Conservation (phyloP, 2,113 vertebrate genomes). For the Brachirus orientalis region DNA sequence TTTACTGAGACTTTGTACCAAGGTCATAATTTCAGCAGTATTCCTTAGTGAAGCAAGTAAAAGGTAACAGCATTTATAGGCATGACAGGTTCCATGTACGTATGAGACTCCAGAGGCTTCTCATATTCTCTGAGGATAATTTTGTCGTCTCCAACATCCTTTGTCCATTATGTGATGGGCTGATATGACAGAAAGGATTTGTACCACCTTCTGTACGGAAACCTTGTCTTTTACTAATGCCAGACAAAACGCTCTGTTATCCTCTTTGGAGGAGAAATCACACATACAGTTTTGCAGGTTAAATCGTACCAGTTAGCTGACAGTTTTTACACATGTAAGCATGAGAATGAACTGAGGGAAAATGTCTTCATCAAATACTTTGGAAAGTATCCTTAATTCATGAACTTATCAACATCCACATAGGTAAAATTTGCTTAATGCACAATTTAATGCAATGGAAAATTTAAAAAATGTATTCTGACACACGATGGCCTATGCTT, state of each 20-base stretch:
- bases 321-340: too few relatives aligned
- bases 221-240: conserved; percentile 3
- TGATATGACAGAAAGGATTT: conserved; percentile 6
- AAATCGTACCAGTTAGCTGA: too few relatives aligned
- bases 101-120: conserved; percentile 1
- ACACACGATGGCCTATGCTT: too few relatives aligned
- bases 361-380: too few relatives aligned
- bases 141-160: conserved; percentile 40
- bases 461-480: too few relatives aligned
- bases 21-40: neutral
- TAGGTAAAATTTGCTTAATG: too few relatives aligned
- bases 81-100: conserved; percentile 23
- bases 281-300: neutral
- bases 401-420: too few relatives aligned
- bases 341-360: too few relatives aligned
- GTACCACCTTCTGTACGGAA: neutral
- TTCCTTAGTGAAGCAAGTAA: conserved; percentile 12
- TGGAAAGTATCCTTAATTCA: too few relatives aligned
- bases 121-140: conserved; percentile 28
- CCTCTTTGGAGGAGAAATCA: neutral
- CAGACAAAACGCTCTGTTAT: conserved; percentile 5
- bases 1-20: conserved; percentile 8
- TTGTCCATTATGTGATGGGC: conserved; percentile 29
- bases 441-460: too few relatives aligned
- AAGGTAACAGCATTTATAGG: conserved; percentile 39